Base-by-base conservation (phyloP, 2,888 invertebrate species). In the Hirtodrosophila confusa region DNA sequence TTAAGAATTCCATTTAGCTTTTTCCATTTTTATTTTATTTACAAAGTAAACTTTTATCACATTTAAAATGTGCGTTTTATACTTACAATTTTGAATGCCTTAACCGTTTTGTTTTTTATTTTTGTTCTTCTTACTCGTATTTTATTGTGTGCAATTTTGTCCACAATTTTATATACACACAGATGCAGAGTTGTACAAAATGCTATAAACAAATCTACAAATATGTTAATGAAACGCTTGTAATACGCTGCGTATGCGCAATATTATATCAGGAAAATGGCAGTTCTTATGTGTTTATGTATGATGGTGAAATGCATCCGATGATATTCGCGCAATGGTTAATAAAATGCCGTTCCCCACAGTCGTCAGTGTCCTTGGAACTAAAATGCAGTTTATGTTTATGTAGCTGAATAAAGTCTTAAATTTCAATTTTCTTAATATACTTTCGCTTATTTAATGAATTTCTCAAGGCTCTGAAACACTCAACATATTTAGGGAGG, bases 41-140 rank as follows among this genome's bases (percentile, higher is more conserved):
- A 74, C 77, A 62, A 62, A 72, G 50, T 50, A 6, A 29, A 60
- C 37, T 56, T 53, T 67, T 66, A 85, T 85, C 87, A 83, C 82
- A 83, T 87, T 80, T 80, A 4, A 57, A 80, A 83, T 75, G 75
- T 77, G 75, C 37, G 11, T 36, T 40, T 36, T 33, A 31, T 29
- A 27, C 24, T 67, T 61, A 69, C 33, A 40, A 64, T 58, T 58
- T 49, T 49, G n/a, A 24, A 45, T 68, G 35, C 11, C 44, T 43
- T 58, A 35, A 40, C 33, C 37, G 53, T 40, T 41, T 43, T 17
- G n/a, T 44, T 49, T 23, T 8, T 3, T 51, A 40, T 31, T 8
- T 31, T 31, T 31, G 31, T 31, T 8, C 7, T 55, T 45, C n/a
- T 17, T 29, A 37, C 3, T 36, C 27, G 12, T 24, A 17, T 27